Evolutionary conservation across 2,113 vertebrate species (phyloP).

Genomic region (Myodes glareolus): DNA sequence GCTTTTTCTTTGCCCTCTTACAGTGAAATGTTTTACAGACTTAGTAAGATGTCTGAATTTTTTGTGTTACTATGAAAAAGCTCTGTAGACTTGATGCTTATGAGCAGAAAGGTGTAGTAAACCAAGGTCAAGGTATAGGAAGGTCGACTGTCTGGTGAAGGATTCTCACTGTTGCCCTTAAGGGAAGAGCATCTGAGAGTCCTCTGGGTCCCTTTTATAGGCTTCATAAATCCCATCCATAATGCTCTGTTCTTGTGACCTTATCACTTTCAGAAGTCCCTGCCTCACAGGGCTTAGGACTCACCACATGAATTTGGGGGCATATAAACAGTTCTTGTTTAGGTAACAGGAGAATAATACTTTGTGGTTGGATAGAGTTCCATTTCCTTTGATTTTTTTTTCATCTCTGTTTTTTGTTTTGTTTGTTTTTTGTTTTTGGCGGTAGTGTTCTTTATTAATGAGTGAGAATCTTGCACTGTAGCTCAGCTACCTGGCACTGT

Average conservation of each 20-base stretch:
- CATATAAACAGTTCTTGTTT: not conserved
- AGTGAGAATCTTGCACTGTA: not conserved
- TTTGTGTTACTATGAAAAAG: not conserved
- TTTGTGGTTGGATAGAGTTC: not conserved
- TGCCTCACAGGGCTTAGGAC: not conserved
- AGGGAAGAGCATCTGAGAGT: not conserved
- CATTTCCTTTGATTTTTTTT: not conserved
- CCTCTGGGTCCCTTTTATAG: not conserved
- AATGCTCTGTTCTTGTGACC: not conserved
- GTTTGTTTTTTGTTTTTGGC: not conserved
- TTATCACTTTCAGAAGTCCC: not conserved
- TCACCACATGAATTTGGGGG: not conserved
- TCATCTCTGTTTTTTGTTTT: not conserved
- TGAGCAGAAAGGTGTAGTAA: not conserved
- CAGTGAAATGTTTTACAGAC: not conserved
- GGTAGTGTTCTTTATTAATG: not conserved
- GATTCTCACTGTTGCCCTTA: not conserved
- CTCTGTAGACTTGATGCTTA: not conserved
- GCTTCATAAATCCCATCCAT: not conserved
- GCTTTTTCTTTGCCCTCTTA: not conserved
- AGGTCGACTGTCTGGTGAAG: not conserved
- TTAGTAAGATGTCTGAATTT: not conserved
- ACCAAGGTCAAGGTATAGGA: not conserved
- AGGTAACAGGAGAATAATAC: not conserved
- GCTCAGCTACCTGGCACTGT: not conserved